Conservation (phyloP, 2,113 vertebrate genomes). For the Aix galericulata region DNA sequence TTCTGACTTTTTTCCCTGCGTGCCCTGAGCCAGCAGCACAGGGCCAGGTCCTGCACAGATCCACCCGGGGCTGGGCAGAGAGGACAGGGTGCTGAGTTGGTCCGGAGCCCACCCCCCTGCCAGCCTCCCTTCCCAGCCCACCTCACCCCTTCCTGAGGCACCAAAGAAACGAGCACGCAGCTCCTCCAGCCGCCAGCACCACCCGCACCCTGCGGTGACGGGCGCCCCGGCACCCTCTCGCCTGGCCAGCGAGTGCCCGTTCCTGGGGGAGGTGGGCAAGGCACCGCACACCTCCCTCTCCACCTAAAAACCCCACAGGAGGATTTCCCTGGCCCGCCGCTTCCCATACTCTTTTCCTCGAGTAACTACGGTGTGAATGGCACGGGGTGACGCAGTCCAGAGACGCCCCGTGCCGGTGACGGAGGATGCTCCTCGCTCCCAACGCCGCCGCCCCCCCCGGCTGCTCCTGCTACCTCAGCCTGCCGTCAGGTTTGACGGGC, state of each 20-base stretch:
- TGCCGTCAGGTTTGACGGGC: slow-evolving; percentile 86
- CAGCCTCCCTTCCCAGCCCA: neutral
- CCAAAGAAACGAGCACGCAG: neutral
- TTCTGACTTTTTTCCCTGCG: neutral
- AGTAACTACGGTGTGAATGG: slow-evolving; percentile 44
- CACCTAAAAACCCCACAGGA: neutral
- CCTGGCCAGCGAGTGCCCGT: neutral
- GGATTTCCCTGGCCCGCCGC: neutral
- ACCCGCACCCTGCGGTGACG: rapidly evolving
- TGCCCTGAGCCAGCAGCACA: neutral
- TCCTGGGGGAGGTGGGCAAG: neutral
- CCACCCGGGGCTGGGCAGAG: neutral
- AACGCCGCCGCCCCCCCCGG: neutral
- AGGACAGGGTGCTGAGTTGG: neutral
- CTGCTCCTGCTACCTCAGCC: slow-evolving; percentile 92
- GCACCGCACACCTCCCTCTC: neutral
- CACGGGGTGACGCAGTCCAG: neutral
- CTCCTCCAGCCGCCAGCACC: neutral
- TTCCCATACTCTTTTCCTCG: neutral
- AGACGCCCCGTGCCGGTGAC: neutral
- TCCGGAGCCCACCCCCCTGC: neutral
- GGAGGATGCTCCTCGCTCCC: slow-evolving; percentile 17
- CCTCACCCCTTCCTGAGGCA: neutral
- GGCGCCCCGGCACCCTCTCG: neutral
- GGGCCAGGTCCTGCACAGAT: neutral